phyloP scores from a whole-genome alignment of 2,888 invertebrate species.

The Hemicrepidius hirtus region DNA sequence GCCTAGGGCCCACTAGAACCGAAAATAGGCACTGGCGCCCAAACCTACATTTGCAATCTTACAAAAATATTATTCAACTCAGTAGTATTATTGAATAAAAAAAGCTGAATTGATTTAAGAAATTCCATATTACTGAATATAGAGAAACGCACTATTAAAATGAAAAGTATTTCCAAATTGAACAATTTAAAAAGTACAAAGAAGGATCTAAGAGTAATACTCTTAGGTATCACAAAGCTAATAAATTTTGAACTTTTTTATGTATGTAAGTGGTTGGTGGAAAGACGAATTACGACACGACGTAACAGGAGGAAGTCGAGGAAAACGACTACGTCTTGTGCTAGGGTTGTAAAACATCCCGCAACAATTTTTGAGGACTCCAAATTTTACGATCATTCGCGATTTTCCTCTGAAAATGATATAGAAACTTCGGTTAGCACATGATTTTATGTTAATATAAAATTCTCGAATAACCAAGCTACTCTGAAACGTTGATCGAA shows the following conservation, averaged over 20 bases:
- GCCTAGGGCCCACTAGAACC: too few species aligned
- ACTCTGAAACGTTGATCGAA: neutral
- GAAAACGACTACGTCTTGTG: slow-evolving; percentile 25
- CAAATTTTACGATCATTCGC: slow-evolving; percentile 30
- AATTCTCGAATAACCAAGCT: slow-evolving; percentile 2
- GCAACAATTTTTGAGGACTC: slow-evolving; percentile 25
- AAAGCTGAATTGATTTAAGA: too few species aligned
- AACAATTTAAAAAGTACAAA: neutral
- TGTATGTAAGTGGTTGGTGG: slow-evolving; percentile 8
- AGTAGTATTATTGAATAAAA: too few species aligned
- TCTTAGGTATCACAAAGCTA: neutral
- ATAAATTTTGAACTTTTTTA: slow-evolving; percentile 33
- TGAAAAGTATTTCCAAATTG: neutral
- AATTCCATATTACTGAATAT: too few species aligned
- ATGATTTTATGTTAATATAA: slow-evolving; percentile 25
- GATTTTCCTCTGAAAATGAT: slow-evolving; percentile 29
- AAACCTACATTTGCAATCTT: too few species aligned
- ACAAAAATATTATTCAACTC: too few species aligned
- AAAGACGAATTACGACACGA: slow-evolving; percentile 35
- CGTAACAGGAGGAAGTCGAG: slow-evolving; percentile 26
- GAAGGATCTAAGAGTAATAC: neutral
- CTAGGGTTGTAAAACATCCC: slow-evolving; percentile 34
- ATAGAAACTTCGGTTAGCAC: slow-evolving; percentile 6
- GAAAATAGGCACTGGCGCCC: too few species aligned
- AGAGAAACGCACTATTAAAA: too few species aligned